Base-by-base conservation (phyloP, 1,140 invertebrate genomes). In the Aphaenogaster ashmeadi region DNA sequence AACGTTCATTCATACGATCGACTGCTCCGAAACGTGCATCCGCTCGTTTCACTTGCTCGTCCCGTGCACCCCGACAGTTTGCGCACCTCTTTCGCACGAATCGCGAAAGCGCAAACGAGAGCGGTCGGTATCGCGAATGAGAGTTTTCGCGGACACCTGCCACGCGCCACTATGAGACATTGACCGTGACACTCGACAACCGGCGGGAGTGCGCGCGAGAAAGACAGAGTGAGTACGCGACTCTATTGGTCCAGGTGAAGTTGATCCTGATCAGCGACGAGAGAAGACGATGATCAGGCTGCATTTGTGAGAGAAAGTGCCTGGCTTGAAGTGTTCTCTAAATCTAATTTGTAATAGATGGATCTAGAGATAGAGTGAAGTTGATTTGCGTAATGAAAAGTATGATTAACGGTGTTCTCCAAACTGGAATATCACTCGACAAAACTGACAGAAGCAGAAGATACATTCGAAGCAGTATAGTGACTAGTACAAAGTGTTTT, bases 121-220 rank as follows among this genome's bases (percentile, higher is more conserved):
- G 27, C 27, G 27, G 27, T 27, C 52, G 52, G 27, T 47, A 85
- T 27, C 27, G 79, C 71, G 87, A 66, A 72, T 47, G 87, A 88
- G 83, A 86, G 79, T 47, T 87, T 87, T 60, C 81, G 77, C 83
- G 74, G 89, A 47, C 90, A 91, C 89, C 89, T 91, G 90, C 66
- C 90, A 88, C 91, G 88, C 80, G 90, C 89, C 88, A 83, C 78
- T 79, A 88, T 78, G 67, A 91, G 90, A 91, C 87, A 92, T 91
- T 91, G 90, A 91, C 90, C 90, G 90, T 91, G 90, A 91, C 90
- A 89, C 89, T 91, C 91, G 90, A 75, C 87, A 87, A 86, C 86
- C 86, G 56, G 83, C 85, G 78, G 78, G 69, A 85, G 80, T 83
- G 74, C 44, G 85, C 47, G 78, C 52, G 78, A 71, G 71, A 9